Evolutionary conservation across 2,888 invertebrate genomes (phyloP).

Genomic region (Atrina japonica): DNA sequence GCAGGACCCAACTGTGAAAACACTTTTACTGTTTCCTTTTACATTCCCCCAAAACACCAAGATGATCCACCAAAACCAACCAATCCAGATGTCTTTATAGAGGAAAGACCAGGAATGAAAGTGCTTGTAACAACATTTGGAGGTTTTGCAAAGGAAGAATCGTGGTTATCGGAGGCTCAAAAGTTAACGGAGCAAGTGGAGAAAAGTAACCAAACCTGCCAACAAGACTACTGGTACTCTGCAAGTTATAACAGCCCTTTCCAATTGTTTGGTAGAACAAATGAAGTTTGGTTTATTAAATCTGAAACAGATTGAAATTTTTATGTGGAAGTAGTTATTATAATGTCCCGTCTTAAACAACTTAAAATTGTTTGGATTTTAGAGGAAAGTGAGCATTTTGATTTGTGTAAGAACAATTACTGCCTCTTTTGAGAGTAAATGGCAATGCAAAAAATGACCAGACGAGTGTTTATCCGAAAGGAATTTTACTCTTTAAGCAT

Average conservation of each 20-base stretch:
- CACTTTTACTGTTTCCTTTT: slow-evolving; percentile 72
- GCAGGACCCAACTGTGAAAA: slow-evolving; percentile 70
- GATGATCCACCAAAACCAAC: slow-evolving; percentile 63
- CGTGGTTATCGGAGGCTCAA: slow-evolving; percentile 59
- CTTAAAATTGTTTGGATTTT: too few relatives aligned
- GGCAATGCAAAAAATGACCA: too few relatives aligned
- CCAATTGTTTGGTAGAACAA: slow-evolving; percentile 75
- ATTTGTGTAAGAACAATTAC: too few relatives aligned
- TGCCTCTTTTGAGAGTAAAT: too few relatives aligned
- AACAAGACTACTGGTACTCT: slow-evolving; percentile 66
- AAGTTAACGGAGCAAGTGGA: slow-evolving; percentile 50
- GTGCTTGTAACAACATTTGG: slow-evolving; percentile 62
- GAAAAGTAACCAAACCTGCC: slow-evolving; percentile 41
- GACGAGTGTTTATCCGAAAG: too few relatives aligned
- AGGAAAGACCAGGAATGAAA: slow-evolving; percentile 54
- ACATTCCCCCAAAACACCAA: slow-evolving; percentile 58
- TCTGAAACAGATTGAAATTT: too few relatives aligned
- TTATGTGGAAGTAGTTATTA: too few relatives aligned
- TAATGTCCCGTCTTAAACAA: too few relatives aligned
- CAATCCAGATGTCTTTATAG: slow-evolving; percentile 60
- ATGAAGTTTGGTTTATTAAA: slow-evolving; percentile 78
- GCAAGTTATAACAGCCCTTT: slow-evolving; percentile 79
- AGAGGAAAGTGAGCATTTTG: too few relatives aligned
- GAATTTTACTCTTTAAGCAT: too few relatives aligned
- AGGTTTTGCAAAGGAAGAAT: slow-evolving; percentile 64